Conservation (phyloP, 2,888 invertebrate genomes). For the Hirtodrosophila histrioides region DNA sequence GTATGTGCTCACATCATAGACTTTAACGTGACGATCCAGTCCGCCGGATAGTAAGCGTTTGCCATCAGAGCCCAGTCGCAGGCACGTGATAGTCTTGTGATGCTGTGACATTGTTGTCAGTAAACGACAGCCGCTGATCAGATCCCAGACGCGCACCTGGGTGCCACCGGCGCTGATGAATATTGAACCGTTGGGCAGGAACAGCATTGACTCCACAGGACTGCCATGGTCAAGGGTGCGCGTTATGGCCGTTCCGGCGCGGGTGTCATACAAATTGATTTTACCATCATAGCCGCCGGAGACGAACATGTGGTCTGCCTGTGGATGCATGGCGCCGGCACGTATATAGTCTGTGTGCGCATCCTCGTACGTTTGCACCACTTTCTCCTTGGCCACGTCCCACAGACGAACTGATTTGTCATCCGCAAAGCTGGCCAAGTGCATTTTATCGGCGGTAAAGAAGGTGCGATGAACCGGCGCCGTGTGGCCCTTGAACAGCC, state of each 20-base stretch:
- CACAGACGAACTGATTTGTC: conserved; percentile 94
- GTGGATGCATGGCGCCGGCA: conserved; percentile 92
- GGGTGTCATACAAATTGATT: conserved; percentile 94
- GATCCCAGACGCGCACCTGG: conserved; percentile 97
- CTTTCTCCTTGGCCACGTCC: conserved; percentile 94
- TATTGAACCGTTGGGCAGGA: conserved; percentile 94
- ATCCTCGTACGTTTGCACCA: conserved; percentile 87
- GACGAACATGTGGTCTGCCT: conserved; percentile 90
- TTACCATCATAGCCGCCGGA: conserved; percentile 96
- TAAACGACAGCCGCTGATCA: conserved; percentile 90
- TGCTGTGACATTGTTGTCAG: conserved; percentile 94
- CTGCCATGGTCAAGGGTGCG: conserved; percentile 93
- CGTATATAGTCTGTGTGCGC: conserved; percentile 92
- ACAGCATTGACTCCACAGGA: conserved; percentile 94
- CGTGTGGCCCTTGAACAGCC: conserved; percentile 94
- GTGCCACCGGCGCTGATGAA: conserved; percentile 96
- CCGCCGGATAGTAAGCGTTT: conserved; percentile 94
- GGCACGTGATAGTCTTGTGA: conserved; percentile 96
- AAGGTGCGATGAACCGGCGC: conserved; percentile 92
- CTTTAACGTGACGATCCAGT: conserved; percentile 96
- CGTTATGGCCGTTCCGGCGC: conserved; percentile 87
- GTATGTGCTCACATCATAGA: conserved; percentile 94
- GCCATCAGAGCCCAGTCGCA: conserved; percentile 92
- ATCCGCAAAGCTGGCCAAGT: conserved; percentile 94
- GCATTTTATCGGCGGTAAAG: conserved; percentile 91